These are phyloP conservation scores for Hypothenemus hampei DNA, from an alignment of 1,140 invertebrate genomes.

Conservation along the genomic window DNA sequence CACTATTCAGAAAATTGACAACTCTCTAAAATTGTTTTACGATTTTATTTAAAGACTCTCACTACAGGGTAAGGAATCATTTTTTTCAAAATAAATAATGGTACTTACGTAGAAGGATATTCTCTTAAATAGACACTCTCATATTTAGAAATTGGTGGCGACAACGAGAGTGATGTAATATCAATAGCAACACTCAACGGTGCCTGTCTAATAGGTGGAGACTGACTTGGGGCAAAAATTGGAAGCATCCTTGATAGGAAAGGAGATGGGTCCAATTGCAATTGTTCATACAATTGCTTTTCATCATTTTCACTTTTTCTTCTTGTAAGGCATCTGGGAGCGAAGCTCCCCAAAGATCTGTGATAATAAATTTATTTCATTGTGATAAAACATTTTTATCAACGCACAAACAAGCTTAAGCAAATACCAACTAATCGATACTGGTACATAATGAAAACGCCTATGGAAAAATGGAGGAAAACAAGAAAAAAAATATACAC, in stretches of 20 bases:
- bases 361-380: too few species aligned
- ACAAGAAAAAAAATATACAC: not conserved
- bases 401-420: too few species aligned
- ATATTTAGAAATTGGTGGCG: constrained; percentile 25
- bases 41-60: constrained; percentile 18
- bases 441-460: too few species aligned
- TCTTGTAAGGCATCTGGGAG: constrained; percentile 10
- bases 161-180: constrained; percentile 32
- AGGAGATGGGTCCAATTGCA: constrained; percentile 7
- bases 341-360: constrained; percentile 1
- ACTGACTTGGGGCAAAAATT: constrained; percentile 3
- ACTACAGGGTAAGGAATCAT: not conserved
- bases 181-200: constrained; percentile 20
- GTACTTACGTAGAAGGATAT: constrained; percentile 30
- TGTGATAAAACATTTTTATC: too few species aligned
- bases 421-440: too few species aligned
- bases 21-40: constrained; percentile 23
- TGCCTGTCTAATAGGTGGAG: constrained; percentile 13
- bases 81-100: constrained; percentile 5
- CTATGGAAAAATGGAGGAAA: too few species aligned
- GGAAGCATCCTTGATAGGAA: constrained; percentile 4
- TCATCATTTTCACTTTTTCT: constrained; percentile 18
- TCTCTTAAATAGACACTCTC: constrained; percentile 23
- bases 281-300: constrained; percentile 17
- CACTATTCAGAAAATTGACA: constrained; percentile 26